Evolutionary conservation across 2,113 vertebrate genomes (phyloP).

Genomic region (Rhipidura dahli): DNA sequence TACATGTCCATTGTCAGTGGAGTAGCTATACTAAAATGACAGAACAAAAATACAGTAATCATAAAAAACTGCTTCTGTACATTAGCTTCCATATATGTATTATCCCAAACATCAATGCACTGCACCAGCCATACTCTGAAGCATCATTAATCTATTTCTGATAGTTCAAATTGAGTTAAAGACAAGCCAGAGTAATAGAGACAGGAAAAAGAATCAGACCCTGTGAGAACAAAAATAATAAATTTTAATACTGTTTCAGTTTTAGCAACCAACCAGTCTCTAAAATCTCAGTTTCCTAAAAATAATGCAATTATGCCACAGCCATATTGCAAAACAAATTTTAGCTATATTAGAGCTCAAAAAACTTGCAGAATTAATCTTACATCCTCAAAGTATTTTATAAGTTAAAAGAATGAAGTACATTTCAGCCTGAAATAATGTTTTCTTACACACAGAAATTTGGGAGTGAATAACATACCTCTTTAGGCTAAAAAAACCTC

Average conservation of each 20-base stretch:
- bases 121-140: background rate
- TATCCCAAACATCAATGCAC: background rate
- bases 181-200: background rate
- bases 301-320: background rate
- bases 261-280: background rate
- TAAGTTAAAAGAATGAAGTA: background rate
- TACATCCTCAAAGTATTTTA: background rate
- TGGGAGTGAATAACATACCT: background rate
- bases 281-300: background rate
- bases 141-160: background rate
- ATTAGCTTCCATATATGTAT: background rate
- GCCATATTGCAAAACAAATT: background rate
- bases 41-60: background rate
- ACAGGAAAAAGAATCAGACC: background rate
- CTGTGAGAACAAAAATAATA: background rate
- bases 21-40: conserved; percentile 82
- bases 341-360: background rate
- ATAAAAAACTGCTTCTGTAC: background rate
- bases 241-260: background rate
- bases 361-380: background rate
- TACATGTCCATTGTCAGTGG: conserved; percentile 98
- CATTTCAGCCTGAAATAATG: background rate
- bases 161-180: background rate
- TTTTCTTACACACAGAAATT: background rate
- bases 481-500: background rate